A percentile compares a stretch with the other conserved stretches of the same genome.
Evolutionary conservation across 2,797 vertebrate species (phyloP).

Genomic region (Poliocrania exsul): DNA sequence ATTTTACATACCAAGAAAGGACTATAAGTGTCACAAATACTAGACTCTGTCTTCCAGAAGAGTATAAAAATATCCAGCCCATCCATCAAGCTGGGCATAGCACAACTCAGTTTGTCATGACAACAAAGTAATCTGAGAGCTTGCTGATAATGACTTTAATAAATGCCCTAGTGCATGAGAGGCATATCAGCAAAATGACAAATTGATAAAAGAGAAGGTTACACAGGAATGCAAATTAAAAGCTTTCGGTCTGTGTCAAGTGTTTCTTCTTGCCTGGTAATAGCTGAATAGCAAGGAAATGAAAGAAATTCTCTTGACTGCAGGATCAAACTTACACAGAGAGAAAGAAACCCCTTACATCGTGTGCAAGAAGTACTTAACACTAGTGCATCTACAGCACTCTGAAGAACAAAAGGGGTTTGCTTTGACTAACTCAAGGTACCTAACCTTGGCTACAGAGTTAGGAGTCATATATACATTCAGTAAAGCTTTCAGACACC

Average conservation of each 20-base stretch:
- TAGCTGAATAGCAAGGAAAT: slow-evolving; percentile 36
- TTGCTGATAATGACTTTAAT: slow-evolving; percentile 62
- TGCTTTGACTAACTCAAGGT: neutral
- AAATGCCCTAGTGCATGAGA: slow-evolving; percentile 56
- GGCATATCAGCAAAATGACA: slow-evolving; percentile 60
- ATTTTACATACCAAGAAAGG: neutral
- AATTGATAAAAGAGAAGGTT: slow-evolving; percentile 61
- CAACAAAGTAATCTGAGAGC: slow-evolving; percentile 57
- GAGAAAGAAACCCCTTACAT: neutral
- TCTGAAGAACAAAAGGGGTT: neutral
- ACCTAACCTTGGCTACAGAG: neutral
- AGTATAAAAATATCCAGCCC: slow-evolving; percentile 11
- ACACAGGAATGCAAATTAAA: slow-evolving; percentile 51
- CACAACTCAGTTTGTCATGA: slow-evolving; percentile 61
- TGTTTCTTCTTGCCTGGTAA: slow-evolving; percentile 14
- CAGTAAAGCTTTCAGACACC: neutral
- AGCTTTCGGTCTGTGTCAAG: slow-evolving; percentile 19
- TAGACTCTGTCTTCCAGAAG: neutral
- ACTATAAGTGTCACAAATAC: neutral
- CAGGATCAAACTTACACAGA: neutral
- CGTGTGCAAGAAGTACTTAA: neutral
- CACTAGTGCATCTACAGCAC: neutral
- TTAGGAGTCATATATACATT: neutral
- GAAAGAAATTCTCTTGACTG: slow-evolving; percentile 30
- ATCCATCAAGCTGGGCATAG: slow-evolving; percentile 36